phyloP scores from a whole-genome alignment of 2,797 vertebrate species.

The Perodicticus potto region DNA sequence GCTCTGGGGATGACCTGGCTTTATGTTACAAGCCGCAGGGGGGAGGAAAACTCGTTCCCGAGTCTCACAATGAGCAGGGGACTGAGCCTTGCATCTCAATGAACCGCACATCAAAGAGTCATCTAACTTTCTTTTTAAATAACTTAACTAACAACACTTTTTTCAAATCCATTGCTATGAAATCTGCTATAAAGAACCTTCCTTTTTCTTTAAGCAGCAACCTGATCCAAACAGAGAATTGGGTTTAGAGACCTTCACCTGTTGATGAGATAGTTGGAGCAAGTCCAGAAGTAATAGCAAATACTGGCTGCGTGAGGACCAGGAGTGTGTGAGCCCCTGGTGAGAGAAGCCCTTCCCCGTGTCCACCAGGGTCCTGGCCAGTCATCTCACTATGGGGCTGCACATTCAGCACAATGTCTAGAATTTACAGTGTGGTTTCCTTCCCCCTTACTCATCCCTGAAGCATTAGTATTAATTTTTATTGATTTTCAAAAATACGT shows the following conservation, averaged over 20 bases:
- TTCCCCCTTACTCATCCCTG: background rate
- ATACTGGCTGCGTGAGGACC: background rate
- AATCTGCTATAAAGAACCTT: background rate
- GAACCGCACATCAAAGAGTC: fast-evolving
- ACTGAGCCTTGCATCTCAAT: too few relatives aligned
- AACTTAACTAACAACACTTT: background rate
- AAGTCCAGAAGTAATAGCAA: fast-evolving
- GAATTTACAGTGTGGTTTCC: background rate
- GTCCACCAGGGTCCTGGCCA: fast-evolving
- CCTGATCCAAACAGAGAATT: too few relatives aligned
- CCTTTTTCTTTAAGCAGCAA: background rate
- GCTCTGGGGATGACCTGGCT: background rate
- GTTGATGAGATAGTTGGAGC: background rate
- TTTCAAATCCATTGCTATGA: background rate
- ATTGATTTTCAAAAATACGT: constrained; percentile 74
- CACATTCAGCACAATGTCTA: background rate
- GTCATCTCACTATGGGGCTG: fast-evolving
- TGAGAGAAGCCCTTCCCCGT: fast-evolving
- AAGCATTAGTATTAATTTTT: constrained; percentile 71
- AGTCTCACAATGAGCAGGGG: fast-evolving
- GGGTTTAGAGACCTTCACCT: background rate
- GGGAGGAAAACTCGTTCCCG: fast-evolving
- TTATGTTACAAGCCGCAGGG: fast-evolving
- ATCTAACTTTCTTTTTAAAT: background rate
- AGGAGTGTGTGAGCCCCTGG: fast-evolving